phyloP scores from a whole-genome alignment of 2,888 invertebrate species.

The Drosophila pegasa region DNA sequence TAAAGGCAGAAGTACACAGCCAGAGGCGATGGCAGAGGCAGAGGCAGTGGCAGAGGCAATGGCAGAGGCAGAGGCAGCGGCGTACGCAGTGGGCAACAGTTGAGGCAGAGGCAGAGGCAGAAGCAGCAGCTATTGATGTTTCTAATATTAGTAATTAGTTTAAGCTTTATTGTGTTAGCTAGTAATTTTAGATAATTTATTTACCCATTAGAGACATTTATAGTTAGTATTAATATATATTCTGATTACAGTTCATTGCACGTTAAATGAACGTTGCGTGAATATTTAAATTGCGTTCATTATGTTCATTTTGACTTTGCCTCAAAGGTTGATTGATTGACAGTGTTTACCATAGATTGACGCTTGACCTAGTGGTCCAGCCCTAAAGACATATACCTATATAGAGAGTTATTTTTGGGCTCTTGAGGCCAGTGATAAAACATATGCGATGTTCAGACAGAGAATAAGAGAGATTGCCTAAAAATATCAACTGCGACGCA shows the following conservation, averaged over 20 bases:
- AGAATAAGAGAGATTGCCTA: conserved; percentile 30
- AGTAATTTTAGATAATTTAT: no score
- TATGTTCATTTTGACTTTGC: conserved; percentile 33
- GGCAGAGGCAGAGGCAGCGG: neutral
- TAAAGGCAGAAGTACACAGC: neutral
- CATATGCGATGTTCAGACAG: conserved; percentile 53
- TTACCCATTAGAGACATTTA: neutral
- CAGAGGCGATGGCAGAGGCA: neutral
- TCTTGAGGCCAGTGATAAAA: conserved; percentile 75
- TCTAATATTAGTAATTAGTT: neutral
- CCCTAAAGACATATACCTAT: neutral
- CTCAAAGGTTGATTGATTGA: conserved; percentile 62
- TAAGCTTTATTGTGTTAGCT: neutral
- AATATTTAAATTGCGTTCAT: conserved; percentile 19
- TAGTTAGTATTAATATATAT: neutral
- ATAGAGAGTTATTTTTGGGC: conserved; percentile 5
- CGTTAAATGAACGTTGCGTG: conserved; percentile 3
- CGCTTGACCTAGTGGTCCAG: conserved; percentile 50
- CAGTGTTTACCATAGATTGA: conserved; percentile 24
- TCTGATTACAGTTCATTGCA: neutral
- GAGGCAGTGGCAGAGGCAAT: neutral
- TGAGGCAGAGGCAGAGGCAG: neutral
- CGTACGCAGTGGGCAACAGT: neutral
- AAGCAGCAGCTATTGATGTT: neutral
- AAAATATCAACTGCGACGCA: conserved; percentile 64